phyloP scores from a whole-genome alignment of 2,888 invertebrate species.

The Thalpophila matura region DNA sequence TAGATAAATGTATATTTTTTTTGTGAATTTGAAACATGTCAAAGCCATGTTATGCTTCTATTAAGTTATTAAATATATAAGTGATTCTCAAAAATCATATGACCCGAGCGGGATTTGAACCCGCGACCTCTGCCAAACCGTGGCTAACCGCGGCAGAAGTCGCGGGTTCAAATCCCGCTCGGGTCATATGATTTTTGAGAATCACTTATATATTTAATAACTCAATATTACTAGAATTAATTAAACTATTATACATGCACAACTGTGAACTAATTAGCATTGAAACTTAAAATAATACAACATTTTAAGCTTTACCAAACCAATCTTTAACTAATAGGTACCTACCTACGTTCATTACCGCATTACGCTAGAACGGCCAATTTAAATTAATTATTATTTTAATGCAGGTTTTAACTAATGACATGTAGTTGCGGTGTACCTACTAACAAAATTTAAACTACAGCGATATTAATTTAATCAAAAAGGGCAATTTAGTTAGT shows the following conservation, averaged over 20 bases:
- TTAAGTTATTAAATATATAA: too few species aligned
- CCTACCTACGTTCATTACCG: conserved; percentile 26
- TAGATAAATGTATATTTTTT: too few species aligned
- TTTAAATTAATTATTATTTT: conserved; percentile 29
- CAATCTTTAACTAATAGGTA: not conserved
- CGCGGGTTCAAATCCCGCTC: too few species aligned
- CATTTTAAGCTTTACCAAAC: not conserved
- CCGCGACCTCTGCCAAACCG: too few species aligned
- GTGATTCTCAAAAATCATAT: too few species aligned
- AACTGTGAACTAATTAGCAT: conserved; percentile 17
- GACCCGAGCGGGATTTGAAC: too few species aligned
- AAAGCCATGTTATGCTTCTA: too few species aligned
- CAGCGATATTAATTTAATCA: conserved; percentile 23
- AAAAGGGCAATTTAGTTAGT: conserved; percentile 21
- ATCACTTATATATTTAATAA: too few species aligned
- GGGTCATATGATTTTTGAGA: too few species aligned
- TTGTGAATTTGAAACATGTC: too few species aligned
- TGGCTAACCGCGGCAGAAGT: too few species aligned
- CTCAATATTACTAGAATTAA: not conserved
- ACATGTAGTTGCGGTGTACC: conserved; percentile 16
- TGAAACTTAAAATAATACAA: conserved; percentile 24
- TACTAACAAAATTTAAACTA: conserved; percentile 22
- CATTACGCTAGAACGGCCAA: conserved; percentile 10
- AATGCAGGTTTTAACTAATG: conserved; percentile 7
- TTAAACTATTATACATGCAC: not conserved